Evolutionary conservation across 2,113 vertebrate genomes (phyloP).

Genomic region (Regulus satrapa): DNA sequence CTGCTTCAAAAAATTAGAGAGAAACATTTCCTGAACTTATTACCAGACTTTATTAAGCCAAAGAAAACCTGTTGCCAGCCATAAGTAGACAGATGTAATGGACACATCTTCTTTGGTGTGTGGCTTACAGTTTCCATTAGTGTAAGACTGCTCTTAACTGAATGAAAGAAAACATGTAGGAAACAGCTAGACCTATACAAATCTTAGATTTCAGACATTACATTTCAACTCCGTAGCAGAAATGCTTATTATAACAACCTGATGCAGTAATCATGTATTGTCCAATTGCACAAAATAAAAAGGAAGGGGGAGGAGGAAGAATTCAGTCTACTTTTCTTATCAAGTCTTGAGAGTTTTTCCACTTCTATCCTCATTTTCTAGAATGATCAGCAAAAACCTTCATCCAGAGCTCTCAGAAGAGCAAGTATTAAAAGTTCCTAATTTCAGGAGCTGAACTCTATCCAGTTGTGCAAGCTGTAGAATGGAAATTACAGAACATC

Average conservation of each 20-base stretch:
- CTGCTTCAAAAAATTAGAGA: background rate
- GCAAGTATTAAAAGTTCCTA: background rate
- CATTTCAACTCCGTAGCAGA: background rate
- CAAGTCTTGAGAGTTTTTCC: background rate
- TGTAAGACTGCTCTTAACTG: background rate
- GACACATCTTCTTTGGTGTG: background rate
- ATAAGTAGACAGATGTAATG: background rate
- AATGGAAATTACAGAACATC: background rate
- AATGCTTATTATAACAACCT: background rate
- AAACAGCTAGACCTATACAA: background rate
- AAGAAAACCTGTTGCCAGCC: background rate
- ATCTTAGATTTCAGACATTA: background rate
- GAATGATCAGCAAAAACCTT: background rate
- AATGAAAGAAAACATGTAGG: background rate
- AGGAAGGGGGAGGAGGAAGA: no score
- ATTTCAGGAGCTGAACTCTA: background rate
- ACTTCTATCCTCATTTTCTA: background rate
- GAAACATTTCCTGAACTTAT: background rate
- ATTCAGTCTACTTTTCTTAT: background rate
- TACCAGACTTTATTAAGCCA: background rate
- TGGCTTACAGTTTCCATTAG: background rate
- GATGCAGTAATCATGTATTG: background rate
- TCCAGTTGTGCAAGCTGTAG: background rate
- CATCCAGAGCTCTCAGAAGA: background rate
- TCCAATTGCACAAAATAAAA: background rate